Base-by-base conservation (phyloP, 2,113 vertebrate species). In the Gopherus evgoodei region DNA sequence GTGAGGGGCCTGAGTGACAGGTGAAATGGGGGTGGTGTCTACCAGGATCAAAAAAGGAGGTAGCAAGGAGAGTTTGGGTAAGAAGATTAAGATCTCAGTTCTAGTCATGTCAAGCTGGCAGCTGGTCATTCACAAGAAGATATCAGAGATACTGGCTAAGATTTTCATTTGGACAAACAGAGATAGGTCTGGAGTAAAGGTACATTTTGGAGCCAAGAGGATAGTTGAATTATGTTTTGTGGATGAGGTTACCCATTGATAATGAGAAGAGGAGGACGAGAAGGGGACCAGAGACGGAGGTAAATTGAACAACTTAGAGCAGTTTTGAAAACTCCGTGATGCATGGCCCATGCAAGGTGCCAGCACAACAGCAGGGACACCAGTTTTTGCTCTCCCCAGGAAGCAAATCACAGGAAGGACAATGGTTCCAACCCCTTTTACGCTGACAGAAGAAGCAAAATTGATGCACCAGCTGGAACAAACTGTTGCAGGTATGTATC, bases 391-490 rank as follows among this genome's bases (percentile, higher is more conserved):
- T 62, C 24, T 16, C 49, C 1, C 49, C 69, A 7, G 82, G 90
- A 91, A 72, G 1, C 0, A 91, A 93, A 79, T 54, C 78, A 82
- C 35, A 59, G 17, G 44, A 80, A 82, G 0, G 12, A 79, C 9
- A 54, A 0, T 54, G 31, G 2, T 59, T 4, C n/a, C 76, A 6
- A 8, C 83, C 19, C 2, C 2, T 6, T 53, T 62, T 35, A 69
- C 1, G 27, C 17, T 3, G 44, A n/a, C 29, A 17, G 79, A 90
- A 75, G 53, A 14, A 75, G 25, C 57, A 19, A 88, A 75, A 3
- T 0, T 53, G 29, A 42, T 56, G 12, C 0, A 1, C n/a, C 1
- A 0, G 84, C 57, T 35, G 29, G 35, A 84, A 38, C 65, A 16
- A 6, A 42, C 65, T 90, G 19, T 53, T 94, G 29, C 75, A 38